Conservation (phyloP, 2,113 vertebrate genomes). For the Sturnira hondurensis region DNA sequence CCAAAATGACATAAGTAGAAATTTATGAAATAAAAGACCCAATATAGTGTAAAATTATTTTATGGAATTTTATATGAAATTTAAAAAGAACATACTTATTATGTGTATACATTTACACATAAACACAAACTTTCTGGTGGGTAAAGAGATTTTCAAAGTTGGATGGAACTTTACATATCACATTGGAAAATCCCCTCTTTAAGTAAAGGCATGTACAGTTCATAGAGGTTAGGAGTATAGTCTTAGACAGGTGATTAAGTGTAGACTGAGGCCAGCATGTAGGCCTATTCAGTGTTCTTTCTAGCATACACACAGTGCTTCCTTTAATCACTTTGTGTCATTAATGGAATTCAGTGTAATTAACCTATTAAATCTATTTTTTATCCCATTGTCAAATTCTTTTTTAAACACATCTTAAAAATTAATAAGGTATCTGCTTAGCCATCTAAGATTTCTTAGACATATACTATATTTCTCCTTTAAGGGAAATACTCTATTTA, state of each 20-base stretch:
- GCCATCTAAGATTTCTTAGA: neutral
- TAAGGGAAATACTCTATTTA: neutral
- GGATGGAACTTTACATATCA: neutral
- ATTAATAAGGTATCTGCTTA: neutral
- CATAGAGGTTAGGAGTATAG: neutral
- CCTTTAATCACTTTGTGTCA: neutral
- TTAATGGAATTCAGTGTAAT: neutral
- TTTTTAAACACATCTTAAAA: neutral
- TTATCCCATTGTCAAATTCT: neutral
- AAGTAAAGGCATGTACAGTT: neutral
- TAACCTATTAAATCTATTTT: neutral
- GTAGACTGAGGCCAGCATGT: neutral
- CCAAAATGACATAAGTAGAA: neutral
- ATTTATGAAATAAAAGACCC: neutral
- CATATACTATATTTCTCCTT: neutral
- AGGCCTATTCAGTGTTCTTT: neutral
- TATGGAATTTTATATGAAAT: neutral
- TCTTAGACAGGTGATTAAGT: neutral
- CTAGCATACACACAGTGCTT: neutral
- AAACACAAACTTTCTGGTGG: neutral
- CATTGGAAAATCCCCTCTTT: neutral
- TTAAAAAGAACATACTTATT: neutral
- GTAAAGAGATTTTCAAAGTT: neutral
- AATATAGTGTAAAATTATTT: neutral
- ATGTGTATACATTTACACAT: neutral